These are phyloP conservation scores for Malurus alboscapulatus DNA, from an alignment of 2,113 vertebrate species.

Conservation along the genomic window DNA sequence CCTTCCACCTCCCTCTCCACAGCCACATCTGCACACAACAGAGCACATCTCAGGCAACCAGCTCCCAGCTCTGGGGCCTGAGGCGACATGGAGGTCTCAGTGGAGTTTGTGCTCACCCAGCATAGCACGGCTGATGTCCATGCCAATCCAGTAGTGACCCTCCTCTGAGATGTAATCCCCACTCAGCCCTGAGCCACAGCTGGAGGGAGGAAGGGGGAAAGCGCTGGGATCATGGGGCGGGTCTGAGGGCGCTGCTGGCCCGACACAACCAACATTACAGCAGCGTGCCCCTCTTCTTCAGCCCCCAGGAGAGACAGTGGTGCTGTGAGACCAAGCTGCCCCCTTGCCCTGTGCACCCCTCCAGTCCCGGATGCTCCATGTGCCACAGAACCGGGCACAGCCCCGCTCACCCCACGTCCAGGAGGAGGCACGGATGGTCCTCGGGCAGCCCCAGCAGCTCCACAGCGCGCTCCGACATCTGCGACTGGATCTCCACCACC, in stretches of 20 bases:
- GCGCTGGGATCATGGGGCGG: accelerated
- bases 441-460: conserved; percentile 88
- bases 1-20: conserved; percentile 89
- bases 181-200: conserved; percentile 94
- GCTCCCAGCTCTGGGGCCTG: background rate
- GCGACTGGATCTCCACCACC: conserved; percentile 91
- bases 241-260: background rate
- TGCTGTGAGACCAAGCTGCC: accelerated
- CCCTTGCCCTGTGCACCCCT: too few species aligned
- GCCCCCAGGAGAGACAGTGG: accelerated
- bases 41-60: background rate
- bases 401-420: conserved; percentile 87
- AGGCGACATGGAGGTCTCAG: accelerated
- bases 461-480: conserved; percentile 91
- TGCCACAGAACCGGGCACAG: accelerated
- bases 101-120: conserved; percentile 76
- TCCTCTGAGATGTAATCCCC: conserved; percentile 88
- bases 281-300: background rate
- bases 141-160: conserved; percentile 91
- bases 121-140: conserved; percentile 96
- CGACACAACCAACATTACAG: accelerated
- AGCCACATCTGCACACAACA: conserved; percentile 81
- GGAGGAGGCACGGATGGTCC: conserved; percentile 82
- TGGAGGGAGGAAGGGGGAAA: conserved; percentile 18
- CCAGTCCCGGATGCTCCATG: background rate